phyloP scores from a whole-genome alignment of 1,140 invertebrate genomes.

The Polyergus mexicanus region DNA sequence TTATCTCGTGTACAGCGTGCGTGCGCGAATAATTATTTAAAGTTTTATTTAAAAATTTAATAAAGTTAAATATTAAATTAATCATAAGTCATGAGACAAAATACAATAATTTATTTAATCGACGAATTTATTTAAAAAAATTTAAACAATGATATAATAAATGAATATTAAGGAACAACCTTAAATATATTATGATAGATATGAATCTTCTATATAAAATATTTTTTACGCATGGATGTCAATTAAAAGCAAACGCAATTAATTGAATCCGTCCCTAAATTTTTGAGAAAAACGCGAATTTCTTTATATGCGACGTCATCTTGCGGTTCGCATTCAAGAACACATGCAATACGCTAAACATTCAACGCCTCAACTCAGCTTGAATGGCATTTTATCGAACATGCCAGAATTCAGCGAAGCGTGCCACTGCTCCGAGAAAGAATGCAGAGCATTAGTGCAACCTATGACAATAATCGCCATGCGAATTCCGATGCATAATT shows the following conservation, averaged over 20 bases:
- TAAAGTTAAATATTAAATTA: constrained; percentile 1
- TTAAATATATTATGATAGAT: constrained; percentile 1
- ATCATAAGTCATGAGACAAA: neutral
- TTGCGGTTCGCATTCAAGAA: neutral
- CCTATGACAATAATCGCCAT: constrained; percentile 20
- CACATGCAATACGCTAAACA: constrained; percentile 27
- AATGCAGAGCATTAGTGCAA: constrained; percentile 22
- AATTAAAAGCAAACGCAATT: neutral
- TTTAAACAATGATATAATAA: neutral
- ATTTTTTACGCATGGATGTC: neutral
- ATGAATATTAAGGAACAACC: neutral
- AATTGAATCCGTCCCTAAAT: neutral
- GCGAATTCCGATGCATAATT: constrained; percentile 30
- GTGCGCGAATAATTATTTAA: neutral
- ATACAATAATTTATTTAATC: neutral
- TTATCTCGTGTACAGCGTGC: neutral
- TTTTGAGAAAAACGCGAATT: neutral
- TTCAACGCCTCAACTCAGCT: constrained; percentile 42
- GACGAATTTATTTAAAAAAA: neutral
- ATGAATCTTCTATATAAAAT: neutral
- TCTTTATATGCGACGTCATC: neutral
- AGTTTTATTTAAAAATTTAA: neutral
- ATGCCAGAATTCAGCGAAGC: constrained; percentile 48
- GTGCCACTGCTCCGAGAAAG: constrained; percentile 21
- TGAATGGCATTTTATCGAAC: constrained; percentile 54